Evolutionary conservation across 2,888 invertebrate genomes (phyloP).

Genomic region (Augiades crinisus): DNA sequence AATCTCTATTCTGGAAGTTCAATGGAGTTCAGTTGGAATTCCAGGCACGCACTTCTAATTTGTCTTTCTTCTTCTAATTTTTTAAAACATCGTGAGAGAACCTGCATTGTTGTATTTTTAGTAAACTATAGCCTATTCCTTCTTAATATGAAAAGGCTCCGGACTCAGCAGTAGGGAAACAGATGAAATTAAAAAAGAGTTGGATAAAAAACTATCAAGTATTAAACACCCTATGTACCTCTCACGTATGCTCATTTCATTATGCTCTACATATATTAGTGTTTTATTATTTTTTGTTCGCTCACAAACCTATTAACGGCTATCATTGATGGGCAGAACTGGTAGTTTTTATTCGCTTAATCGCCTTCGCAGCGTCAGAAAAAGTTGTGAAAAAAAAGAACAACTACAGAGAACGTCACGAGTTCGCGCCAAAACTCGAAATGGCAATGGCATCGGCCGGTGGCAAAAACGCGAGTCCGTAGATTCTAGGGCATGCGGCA

Average conservation of each 20-base stretch:
- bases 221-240: too few species aligned
- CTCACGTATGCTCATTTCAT: constrained; percentile 43
- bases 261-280: constrained; percentile 47
- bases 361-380: constrained; percentile 31
- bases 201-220: too few species aligned
- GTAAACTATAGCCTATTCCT: too few species aligned
- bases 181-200: too few species aligned
- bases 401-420: constrained; percentile 47
- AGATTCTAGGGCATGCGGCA: neutral
- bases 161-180: too few species aligned
- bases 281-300: constrained; percentile 37
- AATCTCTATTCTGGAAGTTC: too few species aligned
- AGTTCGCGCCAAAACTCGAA: constrained; percentile 48
- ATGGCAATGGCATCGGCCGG: constrained; percentile 39
- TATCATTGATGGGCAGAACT: constrained; percentile 56
- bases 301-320: constrained; percentile 53
- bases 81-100: too few species aligned
- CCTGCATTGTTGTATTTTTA: too few species aligned
- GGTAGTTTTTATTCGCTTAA: constrained; percentile 43
- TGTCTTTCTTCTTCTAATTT: too few species aligned
- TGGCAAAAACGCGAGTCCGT: constrained; percentile 14
- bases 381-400: constrained; percentile 40
- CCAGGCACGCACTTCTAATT: too few species aligned
- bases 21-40: too few species aligned
- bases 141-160: too few species aligned